Base-by-base conservation (phyloP, 2,113 vertebrate genomes). In the Oriolus oriolus region DNA sequence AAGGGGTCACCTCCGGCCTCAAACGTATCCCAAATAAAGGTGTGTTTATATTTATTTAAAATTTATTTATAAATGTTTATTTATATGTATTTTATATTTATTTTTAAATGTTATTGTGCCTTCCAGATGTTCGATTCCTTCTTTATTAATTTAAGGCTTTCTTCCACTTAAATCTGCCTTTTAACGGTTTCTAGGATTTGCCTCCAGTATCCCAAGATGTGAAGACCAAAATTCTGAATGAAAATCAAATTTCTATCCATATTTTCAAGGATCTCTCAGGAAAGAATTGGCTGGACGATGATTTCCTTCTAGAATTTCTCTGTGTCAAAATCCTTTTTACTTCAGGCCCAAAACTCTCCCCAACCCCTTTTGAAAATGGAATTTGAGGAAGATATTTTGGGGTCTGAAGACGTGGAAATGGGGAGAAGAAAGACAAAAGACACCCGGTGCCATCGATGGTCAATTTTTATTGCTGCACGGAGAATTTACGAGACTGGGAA, bases 391-490 rank as follows among this genome's bases (percentile, higher is more conserved):
- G 24, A 9, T 8, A 3, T 27, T 45, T 27, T 35, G 35, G 39
- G 19, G 2, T 5, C 14, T 0, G 4, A 37, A 16, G 42, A 12
- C 0, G 1, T 3, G 31, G 45, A 30, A 66, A 42, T 0, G 1
- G 16, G 19, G 16, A n/a, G 39, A 89, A 59, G 6, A 65, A 94
- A 37, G 61, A 64, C 56, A 42, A 39, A 16, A 63, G 49, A 41
- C 61, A 15, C 7, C 2, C 4, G 6, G 9, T 91, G 87, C 89
- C 89, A 71, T 73, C 3, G 1, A 78, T 14, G 89, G 77, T 41
- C 77, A 49, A 13, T 81, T 97, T 97, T 97, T 93, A 96, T 96
- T 96, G 86, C 60, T 97, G 41, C 84, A 82, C 19, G 41, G 18
- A 45, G 49, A 45, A 20, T 21, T 19, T 5, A 64, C 47, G 16